These are phyloP conservation scores for Karalla daura DNA, from an alignment of 2,797 vertebrate species.

Conservation along the genomic window DNA sequence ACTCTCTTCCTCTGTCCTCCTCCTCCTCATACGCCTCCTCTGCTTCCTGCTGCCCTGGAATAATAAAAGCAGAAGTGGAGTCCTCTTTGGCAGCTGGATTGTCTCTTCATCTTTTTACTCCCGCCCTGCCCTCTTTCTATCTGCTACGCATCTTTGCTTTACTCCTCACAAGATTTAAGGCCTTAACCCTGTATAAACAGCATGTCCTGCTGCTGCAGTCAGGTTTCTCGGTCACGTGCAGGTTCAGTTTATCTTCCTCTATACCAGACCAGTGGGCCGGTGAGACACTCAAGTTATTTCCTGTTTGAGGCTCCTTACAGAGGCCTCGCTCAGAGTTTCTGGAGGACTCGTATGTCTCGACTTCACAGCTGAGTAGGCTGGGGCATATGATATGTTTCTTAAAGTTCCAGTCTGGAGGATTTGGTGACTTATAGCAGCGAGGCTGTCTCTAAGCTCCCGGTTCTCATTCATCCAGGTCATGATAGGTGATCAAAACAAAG, in stretches of 20 bases:
- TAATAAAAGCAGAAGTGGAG: slow-evolving; percentile 53
- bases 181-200: slow-evolving; percentile 68
- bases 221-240: slow-evolving; percentile 43
- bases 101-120: slow-evolving; percentile 32
- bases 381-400: slow-evolving; percentile 3
- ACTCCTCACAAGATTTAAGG: slow-evolving; percentile 58
- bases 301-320: slow-evolving; percentile 32
- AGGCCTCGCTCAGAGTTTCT: slow-evolving; percentile 7
- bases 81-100: slow-evolving; percentile 47
- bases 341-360: slow-evolving; percentile 1
- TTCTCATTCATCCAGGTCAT: no score
- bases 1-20: slow-evolving; percentile 12
- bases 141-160: slow-evolving; percentile 9
- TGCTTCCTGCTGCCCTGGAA: slow-evolving; percentile 55
- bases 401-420: not conserved
- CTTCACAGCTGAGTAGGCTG: slow-evolving; percentile 1
- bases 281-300: slow-evolving; percentile 58
- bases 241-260: slow-evolving; percentile 38
- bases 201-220: slow-evolving; percentile 28
- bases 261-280: slow-evolving; percentile 46
- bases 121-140: slow-evolving; percentile 10
- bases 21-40: slow-evolving; percentile 47
- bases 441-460: no score
- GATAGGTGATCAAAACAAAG: no score
- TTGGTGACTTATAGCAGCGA: no score